Evolutionary conservation across 2,888 invertebrate genomes (phyloP).

Genomic region (Volucella inanis): DNA sequence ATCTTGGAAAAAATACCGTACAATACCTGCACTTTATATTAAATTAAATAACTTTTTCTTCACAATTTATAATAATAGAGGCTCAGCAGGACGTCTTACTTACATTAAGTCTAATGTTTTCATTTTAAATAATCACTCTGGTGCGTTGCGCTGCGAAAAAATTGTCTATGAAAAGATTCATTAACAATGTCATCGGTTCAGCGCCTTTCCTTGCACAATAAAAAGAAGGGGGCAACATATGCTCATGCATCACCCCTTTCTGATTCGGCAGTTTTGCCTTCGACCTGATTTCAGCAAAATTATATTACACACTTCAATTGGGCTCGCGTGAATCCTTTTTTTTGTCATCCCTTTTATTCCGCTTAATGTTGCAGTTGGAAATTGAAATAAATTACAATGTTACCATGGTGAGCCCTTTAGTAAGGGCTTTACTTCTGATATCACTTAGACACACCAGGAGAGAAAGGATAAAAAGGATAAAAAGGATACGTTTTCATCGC

Average conservation of each 20-base stretch:
- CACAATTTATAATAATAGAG: constrained; percentile 57
- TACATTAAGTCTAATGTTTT: constrained; percentile 60
- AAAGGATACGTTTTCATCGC: constrained; percentile 55
- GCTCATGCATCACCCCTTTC: constrained; percentile 63
- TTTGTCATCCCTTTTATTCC: constrained; percentile 61
- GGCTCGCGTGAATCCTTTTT: constrained; percentile 73
- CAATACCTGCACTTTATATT: not conserved
- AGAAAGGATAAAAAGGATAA: constrained; percentile 53
- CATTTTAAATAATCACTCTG: constrained; percentile 62
- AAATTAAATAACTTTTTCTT: constrained; percentile 51
- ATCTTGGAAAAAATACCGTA: no score
- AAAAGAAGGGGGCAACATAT: constrained; percentile 60
- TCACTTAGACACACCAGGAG: constrained; percentile 69
- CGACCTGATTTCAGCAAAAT: constrained; percentile 39
- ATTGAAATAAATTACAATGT: constrained; percentile 30
- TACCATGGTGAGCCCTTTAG: constrained; percentile 26
- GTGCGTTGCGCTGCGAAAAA: constrained; percentile 36
- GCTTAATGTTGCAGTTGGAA: constrained; percentile 60
- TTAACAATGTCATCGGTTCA: constrained; percentile 71
- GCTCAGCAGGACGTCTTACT: constrained; percentile 59
- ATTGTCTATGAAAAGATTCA: constrained; percentile 58
- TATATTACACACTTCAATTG: constrained; percentile 60
- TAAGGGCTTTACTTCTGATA: constrained; percentile 64
- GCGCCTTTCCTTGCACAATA: constrained; percentile 58
- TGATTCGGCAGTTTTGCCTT: constrained; percentile 20